Evolutionary conservation across 2,113 vertebrate genomes (phyloP), one percentile per base, ranked within the genome.

Genomic region (Alethe castanea): DNA sequence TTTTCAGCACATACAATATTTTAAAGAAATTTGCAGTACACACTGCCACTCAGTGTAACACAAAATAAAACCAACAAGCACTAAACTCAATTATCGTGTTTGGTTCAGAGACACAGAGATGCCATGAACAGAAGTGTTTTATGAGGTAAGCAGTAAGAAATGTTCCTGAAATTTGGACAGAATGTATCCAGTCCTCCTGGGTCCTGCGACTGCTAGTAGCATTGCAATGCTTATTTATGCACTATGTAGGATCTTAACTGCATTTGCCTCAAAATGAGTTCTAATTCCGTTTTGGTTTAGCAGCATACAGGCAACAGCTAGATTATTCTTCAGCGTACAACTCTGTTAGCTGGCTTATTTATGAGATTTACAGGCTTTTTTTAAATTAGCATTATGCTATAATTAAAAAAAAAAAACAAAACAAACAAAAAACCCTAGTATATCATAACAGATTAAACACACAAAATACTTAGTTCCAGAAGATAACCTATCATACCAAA

Each of bases 131-230:
- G 94, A 97, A 85, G 90, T 90, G 96, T 98, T 95, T 95, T 94
- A 97, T 98, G 98, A 98, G 98, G 98, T 98, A 98, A 98, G 98
- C 97, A 95, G 74, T 95, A 94, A 98, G 97, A 98, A 95, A 97
- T 95, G 98, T 97, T 98, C 98, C 97, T 97, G 98, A 98, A 97
- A 97, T 97, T 96, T 97, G 97, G 97, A 97, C 96, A 98, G 95
- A 95, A 97, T 97, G 93, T 94, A 90, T 96, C 96, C 94, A 96
- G 95, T 97, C 97, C 95, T 97, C 95, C 95, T 97, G 98, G 97
- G 97, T 98, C 97, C 97, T 96, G 97, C 93, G 93, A 97, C 97
- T 96, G 94, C 97, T 94, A 89, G 86, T 95, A 97, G 96, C 97
- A 95, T 94, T 97, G 92, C 96, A 94, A 97, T 86, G 93, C 93